phyloP scores from a whole-genome alignment of 2,888 invertebrate genomes.

The Leptopterna dolabrata region DNA sequence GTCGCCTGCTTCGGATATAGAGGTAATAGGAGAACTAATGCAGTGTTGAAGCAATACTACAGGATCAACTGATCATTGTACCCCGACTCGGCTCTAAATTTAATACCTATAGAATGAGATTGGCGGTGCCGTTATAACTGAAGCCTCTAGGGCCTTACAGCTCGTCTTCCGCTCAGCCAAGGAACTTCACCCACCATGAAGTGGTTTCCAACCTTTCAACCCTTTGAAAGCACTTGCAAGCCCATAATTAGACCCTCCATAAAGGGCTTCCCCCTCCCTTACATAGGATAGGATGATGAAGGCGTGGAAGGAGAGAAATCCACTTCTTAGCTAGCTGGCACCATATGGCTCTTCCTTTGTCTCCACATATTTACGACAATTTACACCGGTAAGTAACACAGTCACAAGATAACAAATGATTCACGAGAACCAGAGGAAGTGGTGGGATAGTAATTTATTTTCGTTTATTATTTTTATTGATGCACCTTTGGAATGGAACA shows the following conservation, averaged over 20 bases:
- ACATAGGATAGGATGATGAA: neutral
- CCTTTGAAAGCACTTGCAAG: slow-evolving; percentile 3
- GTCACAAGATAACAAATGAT: too few relatives aligned
- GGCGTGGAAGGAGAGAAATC: neutral
- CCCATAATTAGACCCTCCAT: neutral
- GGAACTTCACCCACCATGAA: slow-evolving; percentile 7
- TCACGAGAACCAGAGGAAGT: too few relatives aligned
- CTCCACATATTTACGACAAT: too few relatives aligned
- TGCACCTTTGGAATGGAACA: too few relatives aligned
- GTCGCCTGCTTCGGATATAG: too few relatives aligned
- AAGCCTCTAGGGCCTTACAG: neutral
- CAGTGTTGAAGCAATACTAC: too few relatives aligned
- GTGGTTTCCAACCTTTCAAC: neutral
- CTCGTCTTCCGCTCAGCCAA: neutral
- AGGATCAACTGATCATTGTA: too few relatives aligned
- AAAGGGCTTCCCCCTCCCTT: neutral
- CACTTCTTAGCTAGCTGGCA: neutral
- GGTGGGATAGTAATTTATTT: too few relatives aligned
- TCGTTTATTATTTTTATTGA: too few relatives aligned
- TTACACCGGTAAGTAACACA: too few relatives aligned
- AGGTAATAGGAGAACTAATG: too few relatives aligned
- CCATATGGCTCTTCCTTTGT: neutral
- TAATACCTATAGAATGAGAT: neutral
- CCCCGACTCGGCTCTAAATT: too few relatives aligned
- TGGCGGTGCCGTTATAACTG: neutral